phyloP scores from a whole-genome alignment of 2,113 vertebrate species.

The Prolemur simus region DNA sequence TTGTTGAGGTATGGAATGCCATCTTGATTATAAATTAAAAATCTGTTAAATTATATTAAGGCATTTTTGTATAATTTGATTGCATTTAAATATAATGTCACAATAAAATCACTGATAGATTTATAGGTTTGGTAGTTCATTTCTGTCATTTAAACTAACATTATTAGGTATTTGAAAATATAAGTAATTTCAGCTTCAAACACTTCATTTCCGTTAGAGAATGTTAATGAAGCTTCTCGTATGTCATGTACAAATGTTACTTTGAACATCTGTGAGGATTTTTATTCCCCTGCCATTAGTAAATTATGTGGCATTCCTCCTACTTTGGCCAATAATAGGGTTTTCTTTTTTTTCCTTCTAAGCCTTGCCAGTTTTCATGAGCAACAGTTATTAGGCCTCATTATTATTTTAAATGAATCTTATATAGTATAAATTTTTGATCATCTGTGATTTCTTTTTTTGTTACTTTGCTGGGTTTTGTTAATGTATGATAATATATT shows the following conservation, averaged over 20 bases:
- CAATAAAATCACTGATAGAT: neutral
- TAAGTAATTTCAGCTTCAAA: neutral
- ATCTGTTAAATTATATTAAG: neutral
- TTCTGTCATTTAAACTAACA: slow-evolving; percentile 15
- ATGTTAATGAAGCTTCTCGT: neutral
- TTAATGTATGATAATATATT: slow-evolving; percentile 43
- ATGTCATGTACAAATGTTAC: neutral
- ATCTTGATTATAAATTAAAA: slow-evolving; percentile 3
- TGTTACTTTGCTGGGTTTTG: neutral
- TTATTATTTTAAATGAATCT: neutral
- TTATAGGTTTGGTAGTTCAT: neutral
- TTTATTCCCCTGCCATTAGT: neutral
- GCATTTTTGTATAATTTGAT: neutral
- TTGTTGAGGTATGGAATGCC: neutral
- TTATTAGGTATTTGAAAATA: slow-evolving; percentile 36
- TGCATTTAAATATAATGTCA: neutral
- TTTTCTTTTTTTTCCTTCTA: neutral
- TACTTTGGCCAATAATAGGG: neutral
- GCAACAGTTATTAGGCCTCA: neutral
- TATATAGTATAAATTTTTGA: neutral
- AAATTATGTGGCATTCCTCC: neutral
- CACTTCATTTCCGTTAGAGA: neutral
- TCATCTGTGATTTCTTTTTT: neutral
- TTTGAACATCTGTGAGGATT: neutral
- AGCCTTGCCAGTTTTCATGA: neutral